Evolutionary conservation across 1,140 invertebrate species (phyloP).

Genomic region (Solenopsis fugax): DNA sequence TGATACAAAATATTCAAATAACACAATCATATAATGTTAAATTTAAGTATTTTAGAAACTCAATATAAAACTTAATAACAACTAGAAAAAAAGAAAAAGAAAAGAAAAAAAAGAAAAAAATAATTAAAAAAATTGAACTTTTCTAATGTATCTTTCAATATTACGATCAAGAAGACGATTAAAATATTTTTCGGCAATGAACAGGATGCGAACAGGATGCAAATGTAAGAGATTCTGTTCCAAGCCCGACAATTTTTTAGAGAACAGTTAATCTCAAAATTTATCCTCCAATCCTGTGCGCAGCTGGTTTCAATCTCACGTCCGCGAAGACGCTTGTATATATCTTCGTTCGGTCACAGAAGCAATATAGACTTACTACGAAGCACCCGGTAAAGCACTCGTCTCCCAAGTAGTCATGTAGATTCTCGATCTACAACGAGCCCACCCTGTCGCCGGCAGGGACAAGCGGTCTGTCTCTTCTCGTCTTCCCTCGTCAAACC

Average conservation of each 20-base stretch:
- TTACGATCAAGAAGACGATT: neutral
- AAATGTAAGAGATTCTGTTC: neutral
- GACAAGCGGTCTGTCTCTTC: slow-evolving; percentile 32
- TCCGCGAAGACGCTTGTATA: neutral
- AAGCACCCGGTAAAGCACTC: neutral
- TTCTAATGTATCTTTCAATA: too few species aligned
- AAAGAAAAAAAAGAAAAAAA: too few species aligned
- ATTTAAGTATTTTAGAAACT: too few species aligned
- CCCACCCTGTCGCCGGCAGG: slow-evolving; percentile 30
- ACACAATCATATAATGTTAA: too few species aligned
- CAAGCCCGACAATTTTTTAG: neutral
- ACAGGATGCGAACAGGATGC: neutral
- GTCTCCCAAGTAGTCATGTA: slow-evolving; percentile 36
- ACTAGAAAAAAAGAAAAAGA: too few species aligned
- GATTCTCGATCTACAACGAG: slow-evolving; percentile 40
- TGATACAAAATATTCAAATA: too few species aligned
- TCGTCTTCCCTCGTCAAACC: slow-evolving; percentile 24
- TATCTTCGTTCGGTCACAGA: neutral
- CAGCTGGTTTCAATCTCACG: slow-evolving; percentile 1
- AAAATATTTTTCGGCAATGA: neutral
- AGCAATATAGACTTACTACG: neutral
- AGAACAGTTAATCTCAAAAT: neutral
- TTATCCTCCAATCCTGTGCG: neutral
- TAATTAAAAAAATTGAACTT: too few species aligned
- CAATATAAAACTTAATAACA: too few species aligned